phyloP scores from a whole-genome alignment of 2,113 vertebrate genomes.

The Motacilla alba region DNA sequence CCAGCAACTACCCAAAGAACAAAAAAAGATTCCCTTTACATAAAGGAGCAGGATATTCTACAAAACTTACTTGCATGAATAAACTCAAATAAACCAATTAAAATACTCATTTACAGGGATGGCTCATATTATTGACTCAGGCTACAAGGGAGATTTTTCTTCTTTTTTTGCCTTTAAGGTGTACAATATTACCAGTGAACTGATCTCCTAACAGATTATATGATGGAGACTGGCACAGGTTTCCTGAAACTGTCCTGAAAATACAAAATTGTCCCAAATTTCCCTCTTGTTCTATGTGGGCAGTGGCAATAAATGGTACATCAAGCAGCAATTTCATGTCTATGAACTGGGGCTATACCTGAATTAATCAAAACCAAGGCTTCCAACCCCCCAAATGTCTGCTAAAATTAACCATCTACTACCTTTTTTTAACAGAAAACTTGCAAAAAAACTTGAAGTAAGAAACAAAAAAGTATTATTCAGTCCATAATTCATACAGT shows the following conservation, averaged over 20 bases:
- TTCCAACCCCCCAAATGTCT: neutral
- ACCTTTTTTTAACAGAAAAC: neutral
- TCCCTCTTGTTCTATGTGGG: neutral
- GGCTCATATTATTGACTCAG: neutral
- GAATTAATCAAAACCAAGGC: neutral
- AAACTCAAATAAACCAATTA: neutral
- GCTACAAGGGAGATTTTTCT: neutral
- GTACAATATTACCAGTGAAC: neutral
- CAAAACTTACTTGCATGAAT: neutral
- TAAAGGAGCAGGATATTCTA: neutral
- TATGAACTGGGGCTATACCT: neutral
- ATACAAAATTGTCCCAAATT: neutral
- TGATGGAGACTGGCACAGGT: neutral
- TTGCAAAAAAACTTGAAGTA: neutral
- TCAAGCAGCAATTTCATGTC: neutral
- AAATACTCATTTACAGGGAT: neutral
- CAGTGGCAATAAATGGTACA: neutral
- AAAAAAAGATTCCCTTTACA: neutral
- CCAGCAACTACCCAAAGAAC: neutral
- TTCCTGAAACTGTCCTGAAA: neutral
- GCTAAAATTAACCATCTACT: neutral
- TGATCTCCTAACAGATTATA: neutral
- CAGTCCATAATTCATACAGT: conserved; percentile 3
- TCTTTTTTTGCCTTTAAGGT: neutral
- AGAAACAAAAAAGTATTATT: neutral